Evolutionary conservation across 1,140 invertebrate genomes (phyloP).

Genomic region (Anoplophora glabripennis): DNA sequence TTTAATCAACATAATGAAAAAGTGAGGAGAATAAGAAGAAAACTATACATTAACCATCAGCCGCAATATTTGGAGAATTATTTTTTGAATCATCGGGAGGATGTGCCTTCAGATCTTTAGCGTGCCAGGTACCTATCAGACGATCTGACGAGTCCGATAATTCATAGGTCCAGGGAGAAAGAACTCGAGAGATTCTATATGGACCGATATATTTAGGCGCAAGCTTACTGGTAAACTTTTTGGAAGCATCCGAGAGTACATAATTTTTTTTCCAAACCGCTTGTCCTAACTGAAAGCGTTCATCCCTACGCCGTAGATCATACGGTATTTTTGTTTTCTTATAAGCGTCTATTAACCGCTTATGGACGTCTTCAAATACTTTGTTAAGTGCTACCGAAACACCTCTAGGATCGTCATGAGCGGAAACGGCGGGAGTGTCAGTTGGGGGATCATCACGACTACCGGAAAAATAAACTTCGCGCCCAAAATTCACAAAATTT

Average conservation of each 20-base stretch:
- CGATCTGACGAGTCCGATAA: neutral
- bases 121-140: constrained; percentile 2
- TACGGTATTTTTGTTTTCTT: neutral
- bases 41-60: too few relatives aligned
- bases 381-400: neutral
- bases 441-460: neutral
- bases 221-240: constrained; percentile 19
- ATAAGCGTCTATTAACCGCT: neutral
- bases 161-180: constrained; percentile 16
- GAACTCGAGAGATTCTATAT: constrained; percentile 3
- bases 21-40: neutral
- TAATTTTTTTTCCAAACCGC: constrained; percentile 9
- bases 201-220: constrained; percentile 17
- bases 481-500: constrained; percentile 25
- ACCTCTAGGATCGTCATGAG: neutral
- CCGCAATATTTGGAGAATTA: too few relatives aligned
- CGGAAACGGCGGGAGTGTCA: neutral
- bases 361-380: neutral
- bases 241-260: constrained; percentile 18
- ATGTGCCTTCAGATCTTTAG: constrained; percentile 13
- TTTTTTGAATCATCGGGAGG: constrained; percentile 1
- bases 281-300: neutral
- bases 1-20: neutral
- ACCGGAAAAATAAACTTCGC: neutral
- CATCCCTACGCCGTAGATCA: constrained; percentile 1